These are phyloP conservation scores for Habroteleia sp. DNA, from an alignment of 2,888 invertebrate genomes.

Conservation along the genomic window DNA sequence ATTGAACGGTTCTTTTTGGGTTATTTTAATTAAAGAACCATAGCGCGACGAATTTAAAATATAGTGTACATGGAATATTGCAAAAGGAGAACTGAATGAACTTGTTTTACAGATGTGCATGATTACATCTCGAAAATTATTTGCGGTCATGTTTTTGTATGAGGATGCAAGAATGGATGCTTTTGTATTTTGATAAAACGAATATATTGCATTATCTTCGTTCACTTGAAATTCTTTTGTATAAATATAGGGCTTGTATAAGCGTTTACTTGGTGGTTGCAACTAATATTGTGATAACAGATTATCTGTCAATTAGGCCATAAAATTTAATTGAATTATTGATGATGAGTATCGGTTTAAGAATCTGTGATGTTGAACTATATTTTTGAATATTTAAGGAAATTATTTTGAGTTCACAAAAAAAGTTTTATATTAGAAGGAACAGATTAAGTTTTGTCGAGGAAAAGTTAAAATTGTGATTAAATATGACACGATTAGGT, in stretches of 20 bases:
- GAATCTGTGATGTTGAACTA: no score
- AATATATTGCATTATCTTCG: constrained; percentile 40
- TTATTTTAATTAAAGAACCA: no score
- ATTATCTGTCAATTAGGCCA: constrained; percentile 1
- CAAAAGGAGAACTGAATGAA: neutral
- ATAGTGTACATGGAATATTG: no score
- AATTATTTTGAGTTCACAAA: neutral
- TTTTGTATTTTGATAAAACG: constrained; percentile 43
- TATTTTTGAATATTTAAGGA: no score
- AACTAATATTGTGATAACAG: neutral
- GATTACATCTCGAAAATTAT: constrained; percentile 6
- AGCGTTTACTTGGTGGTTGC: neutral
- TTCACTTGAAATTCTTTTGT: constrained; percentile 18
- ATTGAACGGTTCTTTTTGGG: no score
- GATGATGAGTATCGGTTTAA: no score
- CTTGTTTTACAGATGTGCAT: neutral
- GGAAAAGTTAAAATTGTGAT: neutral
- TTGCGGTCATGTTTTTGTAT: constrained; percentile 22
- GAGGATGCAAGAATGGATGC: constrained; percentile 29
- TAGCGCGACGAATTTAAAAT: no score
- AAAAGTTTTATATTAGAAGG: no score
- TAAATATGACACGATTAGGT: neutral
- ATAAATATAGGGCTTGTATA: constrained; percentile 7
- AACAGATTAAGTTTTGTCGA: neutral
- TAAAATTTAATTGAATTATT: neutral